Conservation (phyloP, 2,888 invertebrate genomes). For the Sesia bembeciformis region DNA sequence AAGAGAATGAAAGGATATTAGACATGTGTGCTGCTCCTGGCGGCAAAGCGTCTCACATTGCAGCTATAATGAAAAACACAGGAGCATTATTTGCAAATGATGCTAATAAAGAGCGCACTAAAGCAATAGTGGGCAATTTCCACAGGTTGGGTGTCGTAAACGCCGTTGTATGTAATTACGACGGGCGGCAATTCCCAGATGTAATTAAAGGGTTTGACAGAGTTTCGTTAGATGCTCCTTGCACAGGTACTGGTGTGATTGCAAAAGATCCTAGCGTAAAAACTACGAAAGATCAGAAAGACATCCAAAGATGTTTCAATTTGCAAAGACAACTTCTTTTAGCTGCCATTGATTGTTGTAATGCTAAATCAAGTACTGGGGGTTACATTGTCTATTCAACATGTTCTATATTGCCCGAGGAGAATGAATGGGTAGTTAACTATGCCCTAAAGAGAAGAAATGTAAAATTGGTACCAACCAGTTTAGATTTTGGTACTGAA, state of each 20-base stretch:
- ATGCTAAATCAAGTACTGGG: conserved; percentile 92
- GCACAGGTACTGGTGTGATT: conserved; percentile 98
- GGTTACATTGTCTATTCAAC: conserved; percentile 99
- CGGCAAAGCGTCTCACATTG: conserved; percentile 98
- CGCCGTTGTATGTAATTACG: conserved; percentile 89
- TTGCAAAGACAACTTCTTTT: conserved; percentile 93
- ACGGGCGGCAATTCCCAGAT: conserved; percentile 90
- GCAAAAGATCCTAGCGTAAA: conserved; percentile 98
- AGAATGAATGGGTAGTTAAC: conserved; percentile 98
- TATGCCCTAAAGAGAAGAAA: conserved; percentile 94
- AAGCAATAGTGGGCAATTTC: conserved; percentile 96
- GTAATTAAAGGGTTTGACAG: conserved; percentile 95
- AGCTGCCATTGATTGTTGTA: conserved; percentile 97
- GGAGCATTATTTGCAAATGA: conserved; percentile 98
- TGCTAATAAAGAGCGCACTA: conserved; percentile 89
- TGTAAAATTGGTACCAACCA: conserved; percentile 94
- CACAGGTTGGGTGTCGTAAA: conserved; percentile 97
- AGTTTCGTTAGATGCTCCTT: conserved; percentile 97
- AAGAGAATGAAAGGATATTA: conserved; percentile 93
- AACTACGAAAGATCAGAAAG: conserved; percentile 90
- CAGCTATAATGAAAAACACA: conserved; percentile 98
- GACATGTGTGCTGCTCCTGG: conserved; percentile 99
- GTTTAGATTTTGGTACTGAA: conserved; percentile 95
- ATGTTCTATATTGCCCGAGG: conserved; percentile 97
- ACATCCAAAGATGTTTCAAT: conserved; percentile 92